These are phyloP conservation scores for Drosophila ochracea DNA, from an alignment of 2,888 invertebrate genomes.

Conservation along the genomic window DNA sequence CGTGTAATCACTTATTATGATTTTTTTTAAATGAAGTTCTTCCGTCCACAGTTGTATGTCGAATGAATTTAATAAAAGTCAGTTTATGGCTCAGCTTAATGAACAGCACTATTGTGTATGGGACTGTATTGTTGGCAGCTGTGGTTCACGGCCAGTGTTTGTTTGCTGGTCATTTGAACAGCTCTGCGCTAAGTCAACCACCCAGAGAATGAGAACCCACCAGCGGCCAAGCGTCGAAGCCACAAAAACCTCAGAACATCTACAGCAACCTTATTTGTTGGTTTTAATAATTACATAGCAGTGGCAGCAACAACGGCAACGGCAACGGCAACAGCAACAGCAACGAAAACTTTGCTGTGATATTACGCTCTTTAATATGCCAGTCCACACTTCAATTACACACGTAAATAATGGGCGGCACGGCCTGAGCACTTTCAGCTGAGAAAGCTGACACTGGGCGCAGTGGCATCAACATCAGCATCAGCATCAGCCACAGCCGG, in stretches of 20 bases:
- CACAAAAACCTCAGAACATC: conserved; percentile 42
- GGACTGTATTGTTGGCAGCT: conserved; percentile 30
- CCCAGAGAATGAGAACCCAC: conserved; percentile 12
- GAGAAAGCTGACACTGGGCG: conserved; percentile 34
- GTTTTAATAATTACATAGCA: conserved; percentile 80
- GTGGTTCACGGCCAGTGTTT: conserved; percentile 15
- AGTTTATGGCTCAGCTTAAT: not conserved
- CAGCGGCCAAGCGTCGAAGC: conserved; percentile 13
- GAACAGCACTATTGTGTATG: conserved; percentile 11
- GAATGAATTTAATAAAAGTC: not conserved
- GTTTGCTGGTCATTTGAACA: conserved; percentile 42
- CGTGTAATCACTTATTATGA: not conserved
- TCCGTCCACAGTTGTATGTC: not conserved
- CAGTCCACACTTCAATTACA: conserved; percentile 75
- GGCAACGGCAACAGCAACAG: not conserved
- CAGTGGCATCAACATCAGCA: conserved; percentile 12
- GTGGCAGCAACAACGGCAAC: conserved; percentile 21
- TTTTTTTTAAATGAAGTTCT: not conserved
- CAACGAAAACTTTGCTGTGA: conserved; percentile 31
- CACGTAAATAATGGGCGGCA: conserved; percentile 53
- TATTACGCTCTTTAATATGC: conserved; percentile 72
- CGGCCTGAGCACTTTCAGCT: conserved; percentile 7
- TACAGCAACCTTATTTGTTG: conserved; percentile 79
- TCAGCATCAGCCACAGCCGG: conserved; percentile 22
- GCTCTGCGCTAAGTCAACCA: conserved; percentile 49